Evolutionary conservation across 1,140 invertebrate species (phyloP).

Genomic region (Trinorchestia longiramus): DNA sequence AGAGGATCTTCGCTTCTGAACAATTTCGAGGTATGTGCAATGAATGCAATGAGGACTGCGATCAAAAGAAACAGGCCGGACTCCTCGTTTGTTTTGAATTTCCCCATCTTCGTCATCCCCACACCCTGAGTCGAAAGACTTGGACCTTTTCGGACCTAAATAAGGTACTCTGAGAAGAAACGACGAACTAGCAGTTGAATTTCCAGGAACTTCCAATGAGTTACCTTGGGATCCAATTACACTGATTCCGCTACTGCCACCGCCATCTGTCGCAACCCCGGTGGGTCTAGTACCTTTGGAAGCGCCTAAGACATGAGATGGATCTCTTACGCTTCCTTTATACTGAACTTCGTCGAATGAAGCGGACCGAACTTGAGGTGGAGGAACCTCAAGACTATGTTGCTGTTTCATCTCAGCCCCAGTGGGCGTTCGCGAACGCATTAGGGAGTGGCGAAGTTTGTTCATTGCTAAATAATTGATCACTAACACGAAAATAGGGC

Average conservation of each 20-base stretch:
- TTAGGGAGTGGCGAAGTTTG: conserved; percentile 87
- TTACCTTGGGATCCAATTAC: conserved; percentile 34
- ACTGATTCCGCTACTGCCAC: conserved; percentile 18
- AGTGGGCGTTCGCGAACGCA: conserved; percentile 85
- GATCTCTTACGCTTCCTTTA: conserved; percentile 75
- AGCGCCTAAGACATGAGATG: conserved; percentile 69
- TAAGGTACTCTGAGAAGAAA: conserved; percentile 67
- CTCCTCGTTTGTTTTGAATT: conserved; percentile 78
- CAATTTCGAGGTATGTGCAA: conserved; percentile 66
- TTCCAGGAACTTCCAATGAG: conserved; percentile 30
- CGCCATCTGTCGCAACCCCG: background rate
- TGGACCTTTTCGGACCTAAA: conserved; percentile 76
- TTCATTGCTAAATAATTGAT: background rate
- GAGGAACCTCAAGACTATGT: conserved; percentile 86
- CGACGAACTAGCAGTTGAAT: conserved; percentile 43
- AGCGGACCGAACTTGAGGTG: conserved; percentile 84
- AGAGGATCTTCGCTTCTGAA: conserved; percentile 21
- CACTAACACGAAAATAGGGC: background rate
- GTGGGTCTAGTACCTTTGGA: conserved; percentile 55
- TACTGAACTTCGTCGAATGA: conserved; percentile 90
- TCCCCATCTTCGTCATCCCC: conserved; percentile 70
- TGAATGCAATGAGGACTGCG: conserved; percentile 67
- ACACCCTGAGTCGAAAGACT: conserved; percentile 82
- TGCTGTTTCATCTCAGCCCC: conserved; percentile 90
- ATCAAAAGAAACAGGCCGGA: conserved; percentile 71